Percentiles rank a stretch among this genome's conserved stretches.
These are phyloP conservation scores for Phyllostomus discolor DNA, from an alignment of 2,113 vertebrate genomes.

Conservation along the genomic window DNA sequence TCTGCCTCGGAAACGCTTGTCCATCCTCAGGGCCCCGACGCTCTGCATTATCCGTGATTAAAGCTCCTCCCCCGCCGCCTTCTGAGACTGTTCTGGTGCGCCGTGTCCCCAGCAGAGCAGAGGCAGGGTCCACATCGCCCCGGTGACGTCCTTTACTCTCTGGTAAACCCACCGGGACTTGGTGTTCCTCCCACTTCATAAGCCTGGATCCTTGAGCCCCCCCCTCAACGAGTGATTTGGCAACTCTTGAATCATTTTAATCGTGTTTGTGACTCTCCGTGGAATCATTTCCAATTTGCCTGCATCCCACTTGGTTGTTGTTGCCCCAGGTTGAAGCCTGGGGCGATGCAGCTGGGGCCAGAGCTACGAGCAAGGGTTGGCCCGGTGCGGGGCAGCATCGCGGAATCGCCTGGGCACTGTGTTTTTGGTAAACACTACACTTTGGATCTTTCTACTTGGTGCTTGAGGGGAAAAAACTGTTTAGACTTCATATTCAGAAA, in stretches of 20 bases:
- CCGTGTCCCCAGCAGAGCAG: background rate
- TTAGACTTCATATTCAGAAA: background rate
- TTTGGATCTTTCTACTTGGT: background rate
- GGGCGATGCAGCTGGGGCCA: background rate
- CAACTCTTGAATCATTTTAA: background rate
- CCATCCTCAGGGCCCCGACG: background rate
- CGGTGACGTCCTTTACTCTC: accelerated
- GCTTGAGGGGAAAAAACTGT: background rate
- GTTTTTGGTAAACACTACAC: background rate
- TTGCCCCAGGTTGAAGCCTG: background rate
- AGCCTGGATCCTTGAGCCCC: background rate
- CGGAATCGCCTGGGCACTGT: background rate
- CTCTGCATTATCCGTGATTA: background rate
- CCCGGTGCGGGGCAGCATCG: accelerated
- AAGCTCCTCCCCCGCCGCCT: background rate
- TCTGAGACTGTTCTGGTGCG: background rate
- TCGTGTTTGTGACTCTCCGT: background rate
- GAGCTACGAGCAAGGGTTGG: background rate
- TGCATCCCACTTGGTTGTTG: background rate
- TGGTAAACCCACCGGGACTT: background rate
- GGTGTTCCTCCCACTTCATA: background rate
- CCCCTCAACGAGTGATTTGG: background rate
- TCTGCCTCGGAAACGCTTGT: background rate
- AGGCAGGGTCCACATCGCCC: background rate
- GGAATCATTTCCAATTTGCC: background rate